Conservation (phyloP, 2,113 vertebrate species). For the Prinia subflava region DNA sequence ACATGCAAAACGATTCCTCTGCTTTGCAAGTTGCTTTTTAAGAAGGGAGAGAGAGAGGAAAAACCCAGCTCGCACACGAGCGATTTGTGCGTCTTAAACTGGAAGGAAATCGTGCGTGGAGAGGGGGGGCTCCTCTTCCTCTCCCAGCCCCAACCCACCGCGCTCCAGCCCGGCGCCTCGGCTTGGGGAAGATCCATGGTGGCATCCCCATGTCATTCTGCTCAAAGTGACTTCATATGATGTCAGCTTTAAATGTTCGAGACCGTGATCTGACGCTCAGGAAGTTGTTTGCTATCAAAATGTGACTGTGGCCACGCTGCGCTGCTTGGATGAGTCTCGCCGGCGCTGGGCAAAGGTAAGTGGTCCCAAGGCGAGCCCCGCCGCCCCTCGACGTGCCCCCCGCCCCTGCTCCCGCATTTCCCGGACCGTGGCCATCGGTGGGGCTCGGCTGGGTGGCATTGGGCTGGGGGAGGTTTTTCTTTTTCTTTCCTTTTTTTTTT, state of each 20-base stretch:
- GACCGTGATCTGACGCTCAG: constrained; percentile 83
- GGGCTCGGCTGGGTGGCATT: constrained; percentile 15
- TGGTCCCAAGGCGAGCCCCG: constrained; percentile 31
- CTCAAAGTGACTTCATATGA: constrained; percentile 85
- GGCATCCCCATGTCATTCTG: constrained; percentile 79
- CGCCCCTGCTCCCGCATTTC: constrained; percentile 9
- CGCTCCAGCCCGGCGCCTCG: constrained; percentile 20
- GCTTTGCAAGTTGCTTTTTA: constrained; percentile 65
- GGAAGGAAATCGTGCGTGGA: constrained; percentile 58
- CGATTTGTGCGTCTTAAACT: constrained; percentile 58
- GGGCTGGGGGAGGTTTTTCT: background rate
- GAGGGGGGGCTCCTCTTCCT: constrained; percentile 44
- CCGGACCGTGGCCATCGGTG: background rate
- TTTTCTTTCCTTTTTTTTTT: background rate
- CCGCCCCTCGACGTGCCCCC: constrained; percentile 12
- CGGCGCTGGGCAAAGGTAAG: constrained; percentile 78
- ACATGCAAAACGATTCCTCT: constrained; percentile 68
- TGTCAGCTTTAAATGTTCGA: constrained; percentile 86
- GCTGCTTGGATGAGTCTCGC: constrained; percentile 78
- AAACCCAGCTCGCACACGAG: constrained; percentile 51
- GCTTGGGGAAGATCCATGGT: constrained; percentile 58
- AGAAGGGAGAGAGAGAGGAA: constrained; percentile 63
- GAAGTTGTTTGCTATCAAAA: constrained; percentile 85
- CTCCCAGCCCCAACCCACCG: constrained; percentile 56
- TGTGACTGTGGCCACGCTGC: constrained; percentile 84